Base-by-base conservation (phyloP, 2,888 invertebrate genomes). In the Acholoe squamosa region DNA sequence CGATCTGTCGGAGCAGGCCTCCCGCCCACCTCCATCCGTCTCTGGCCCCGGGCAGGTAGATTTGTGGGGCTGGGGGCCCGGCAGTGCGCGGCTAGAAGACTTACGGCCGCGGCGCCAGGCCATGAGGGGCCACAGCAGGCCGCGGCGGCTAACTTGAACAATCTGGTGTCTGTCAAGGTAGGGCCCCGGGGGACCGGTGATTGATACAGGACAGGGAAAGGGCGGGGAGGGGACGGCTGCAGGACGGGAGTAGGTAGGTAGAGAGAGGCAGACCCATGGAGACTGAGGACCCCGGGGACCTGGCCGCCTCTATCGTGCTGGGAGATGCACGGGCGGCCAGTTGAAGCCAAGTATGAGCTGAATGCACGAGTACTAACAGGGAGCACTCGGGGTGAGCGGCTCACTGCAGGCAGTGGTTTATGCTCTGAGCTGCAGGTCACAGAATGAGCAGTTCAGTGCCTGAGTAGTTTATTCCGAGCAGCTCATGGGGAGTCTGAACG, bases 41-140 rank as follows among this genome's bases (percentile, higher is more conserved):
- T 76, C 25, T 28, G 76, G 3, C 16, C 76, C 3, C 76, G 80
- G 80, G 33, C 80, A 80, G 80, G 80, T 80, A 80, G 80, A 80
- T 80, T 80, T 80, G 43, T 80, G 80, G 80, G 80, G 80, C 80
- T 43, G 43, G 80, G 14, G 43, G 80, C 33, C 80, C 80, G 76
- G 31, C 61, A 5, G 61, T 25, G 14, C 61, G n/a, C 22, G 22
- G n/a, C 61, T 19, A 19, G 61, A 5, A 61, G 61, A 61, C 61
- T 61, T 61, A 61, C 31, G 31, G 76, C 1, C 76, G 31, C 76
- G 76, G n/a, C 28, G 54, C 28, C 76, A 31, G 25, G 76, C 76
- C 76, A 76, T 3, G 76, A 7, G 76, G 28, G 76, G 76, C 76
- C 76, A 19, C n/a, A n/a, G 12, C 12, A 19, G 61, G 76, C 76